phyloP scores from a whole-genome alignment of 2,888 invertebrate species.

The Leptinotarsa haldemani region DNA sequence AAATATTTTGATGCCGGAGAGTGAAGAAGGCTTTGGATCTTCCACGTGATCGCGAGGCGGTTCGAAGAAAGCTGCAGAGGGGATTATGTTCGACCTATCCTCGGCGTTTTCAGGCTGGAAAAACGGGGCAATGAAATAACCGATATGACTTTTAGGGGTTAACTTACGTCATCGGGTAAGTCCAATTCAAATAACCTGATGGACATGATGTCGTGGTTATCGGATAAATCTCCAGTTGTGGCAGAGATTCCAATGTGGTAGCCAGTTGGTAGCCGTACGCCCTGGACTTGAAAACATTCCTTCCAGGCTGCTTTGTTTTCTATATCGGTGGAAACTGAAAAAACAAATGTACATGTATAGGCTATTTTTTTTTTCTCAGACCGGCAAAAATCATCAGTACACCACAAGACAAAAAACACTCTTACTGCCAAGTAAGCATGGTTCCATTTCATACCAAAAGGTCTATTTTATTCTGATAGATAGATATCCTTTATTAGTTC shows the following conservation, averaged over 20 bases:
- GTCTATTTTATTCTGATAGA: too few species aligned
- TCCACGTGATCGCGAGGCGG: constrained; percentile 92
- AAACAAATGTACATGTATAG: constrained; percentile 23
- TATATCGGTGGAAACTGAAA: constrained; percentile 87
- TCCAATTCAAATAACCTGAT: constrained; percentile 94
- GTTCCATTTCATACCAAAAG: too few species aligned
- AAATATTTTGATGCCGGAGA: constrained; percentile 93
- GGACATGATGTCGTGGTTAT: constrained; percentile 95
- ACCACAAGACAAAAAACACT: too few species aligned
- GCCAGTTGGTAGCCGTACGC: constrained; percentile 92
- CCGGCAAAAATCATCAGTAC: too few species aligned
- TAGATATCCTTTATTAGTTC: too few species aligned
- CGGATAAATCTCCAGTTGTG: constrained; percentile 96
- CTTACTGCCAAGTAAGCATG: too few species aligned
- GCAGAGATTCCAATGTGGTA: constrained; percentile 95
- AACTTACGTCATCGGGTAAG: constrained; percentile 73
- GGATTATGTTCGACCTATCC: constrained; percentile 86
- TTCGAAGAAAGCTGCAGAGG: constrained; percentile 90
- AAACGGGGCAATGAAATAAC: constrained; percentile 12
- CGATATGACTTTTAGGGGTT: constrained; percentile 9
- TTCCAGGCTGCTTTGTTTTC: constrained; percentile 95
- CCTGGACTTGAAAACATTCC: constrained; percentile 89
- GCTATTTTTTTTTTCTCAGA: too few species aligned
- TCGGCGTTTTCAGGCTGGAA: constrained; percentile 72
- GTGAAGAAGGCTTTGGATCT: constrained; percentile 84